A percentile compares a stretch with the other conserved stretches of the same genome.
Evolutionary conservation across 2,113 vertebrate species (phyloP).

Genomic region (Erythrocercus mccallii): DNA sequence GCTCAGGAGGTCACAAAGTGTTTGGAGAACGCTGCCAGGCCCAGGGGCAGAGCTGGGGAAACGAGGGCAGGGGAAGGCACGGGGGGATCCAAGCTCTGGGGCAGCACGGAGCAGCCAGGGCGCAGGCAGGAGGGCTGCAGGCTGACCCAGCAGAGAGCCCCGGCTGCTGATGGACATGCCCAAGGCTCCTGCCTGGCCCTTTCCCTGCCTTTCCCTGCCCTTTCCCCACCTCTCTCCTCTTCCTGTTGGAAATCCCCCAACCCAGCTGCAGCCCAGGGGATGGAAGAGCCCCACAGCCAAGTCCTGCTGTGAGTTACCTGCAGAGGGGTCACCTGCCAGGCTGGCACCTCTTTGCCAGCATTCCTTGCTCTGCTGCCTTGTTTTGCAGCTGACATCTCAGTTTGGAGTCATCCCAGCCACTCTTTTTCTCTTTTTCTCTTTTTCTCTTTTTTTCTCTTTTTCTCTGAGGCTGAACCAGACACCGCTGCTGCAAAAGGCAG

Average conservation of each 20-base stretch:
- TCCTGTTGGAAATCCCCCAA: background rate
- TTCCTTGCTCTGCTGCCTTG: background rate
- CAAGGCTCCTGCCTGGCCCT: background rate
- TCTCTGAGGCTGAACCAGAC: background rate
- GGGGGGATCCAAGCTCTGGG: no score
- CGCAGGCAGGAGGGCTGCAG: no score
- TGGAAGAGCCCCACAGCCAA: no score
- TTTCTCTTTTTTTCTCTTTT: background rate
- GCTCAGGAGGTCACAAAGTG: background rate
- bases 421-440: background rate
- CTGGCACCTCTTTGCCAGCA: background rate
- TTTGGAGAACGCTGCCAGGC: background rate
- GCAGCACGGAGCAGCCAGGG: no score
- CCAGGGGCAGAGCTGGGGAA: background rate
- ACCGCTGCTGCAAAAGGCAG: background rate
- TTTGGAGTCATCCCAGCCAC: background rate
- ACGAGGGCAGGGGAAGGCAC: no score
- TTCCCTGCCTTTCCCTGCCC: background rate
- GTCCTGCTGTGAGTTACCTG: background rate
- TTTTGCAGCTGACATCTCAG: background rate
- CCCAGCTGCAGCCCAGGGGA: background rate
- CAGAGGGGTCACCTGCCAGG: background rate
- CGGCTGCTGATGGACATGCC: background rate
- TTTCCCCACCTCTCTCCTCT: background rate
- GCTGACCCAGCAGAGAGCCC: no score